A percentile compares a stretch with the other conserved stretches of the same genome.
Evolutionary conservation across 2,113 vertebrate genomes (phyloP).

Genomic region (Pogonocichla stellata): DNA sequence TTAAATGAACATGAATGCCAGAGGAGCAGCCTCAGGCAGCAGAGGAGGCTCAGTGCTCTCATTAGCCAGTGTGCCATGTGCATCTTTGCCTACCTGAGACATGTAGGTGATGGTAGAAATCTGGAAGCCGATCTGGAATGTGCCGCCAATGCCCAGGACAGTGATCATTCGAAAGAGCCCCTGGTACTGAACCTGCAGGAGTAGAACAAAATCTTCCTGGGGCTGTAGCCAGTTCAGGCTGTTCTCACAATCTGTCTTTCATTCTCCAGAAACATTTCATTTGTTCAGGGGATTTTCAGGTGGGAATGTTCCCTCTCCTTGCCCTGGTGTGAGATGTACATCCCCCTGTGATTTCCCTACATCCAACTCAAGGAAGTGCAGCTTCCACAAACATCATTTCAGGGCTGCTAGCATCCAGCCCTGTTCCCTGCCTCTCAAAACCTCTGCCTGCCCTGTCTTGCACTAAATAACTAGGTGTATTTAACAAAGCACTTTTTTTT

Average conservation of each 20-base stretch:
- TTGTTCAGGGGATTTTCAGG: background rate
- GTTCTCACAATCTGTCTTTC: background rate
- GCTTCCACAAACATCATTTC: background rate
- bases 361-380: background rate
- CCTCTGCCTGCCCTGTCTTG: background rate
- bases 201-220: background rate
- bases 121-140: constrained; percentile 81
- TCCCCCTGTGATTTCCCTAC: background rate
- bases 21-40: background rate
- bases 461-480: background rate
- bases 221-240: background rate
- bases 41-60: background rate
- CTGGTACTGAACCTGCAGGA: constrained; percentile 52
- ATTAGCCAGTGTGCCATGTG: background rate
- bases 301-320: background rate
- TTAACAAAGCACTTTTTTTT: background rate
- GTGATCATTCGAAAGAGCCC: constrained; percentile 50
- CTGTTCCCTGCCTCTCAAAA: background rate
- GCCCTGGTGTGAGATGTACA: background rate
- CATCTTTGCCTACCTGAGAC: constrained; percentile 71
- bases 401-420: background rate
- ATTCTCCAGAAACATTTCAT: background rate
- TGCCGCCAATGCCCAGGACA: constrained; percentile 80
- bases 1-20: background rate
- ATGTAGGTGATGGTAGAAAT: constrained; percentile 79